These are phyloP conservation scores for Onychostruthus taczanowskii DNA, from an alignment of 2,113 vertebrate species.

Conservation along the genomic window DNA sequence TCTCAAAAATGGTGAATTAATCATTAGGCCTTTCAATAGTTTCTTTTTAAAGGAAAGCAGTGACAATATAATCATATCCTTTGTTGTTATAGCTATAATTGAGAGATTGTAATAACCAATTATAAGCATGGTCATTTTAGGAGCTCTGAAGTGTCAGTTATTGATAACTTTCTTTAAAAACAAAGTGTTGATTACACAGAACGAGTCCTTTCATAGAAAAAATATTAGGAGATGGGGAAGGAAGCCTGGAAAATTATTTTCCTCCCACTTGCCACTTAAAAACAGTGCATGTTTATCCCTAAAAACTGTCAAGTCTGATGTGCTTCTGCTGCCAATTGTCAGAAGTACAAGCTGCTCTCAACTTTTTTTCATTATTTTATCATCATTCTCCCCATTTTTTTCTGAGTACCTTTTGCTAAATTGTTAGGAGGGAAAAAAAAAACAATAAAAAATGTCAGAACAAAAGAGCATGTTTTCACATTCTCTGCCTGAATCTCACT, in stretches of 20 bases:
- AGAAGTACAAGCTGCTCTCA: slow-evolving; percentile 33
- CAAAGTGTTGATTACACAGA: slow-evolving; percentile 27
- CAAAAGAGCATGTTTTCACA: slow-evolving; percentile 37
- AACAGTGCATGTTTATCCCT: slow-evolving; percentile 46
- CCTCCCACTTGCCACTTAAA: slow-evolving; percentile 58
- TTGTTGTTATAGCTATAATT: slow-evolving; percentile 63
- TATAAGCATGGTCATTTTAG: slow-evolving; percentile 64
- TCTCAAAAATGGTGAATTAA: slow-evolving; percentile 74
- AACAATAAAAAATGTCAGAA: not conserved
- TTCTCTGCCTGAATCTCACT: not conserved
- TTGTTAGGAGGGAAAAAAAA: not conserved
- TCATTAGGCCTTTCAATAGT: slow-evolving; percentile 73
- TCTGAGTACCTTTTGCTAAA: not conserved
- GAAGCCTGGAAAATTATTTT: slow-evolving; percentile 49
- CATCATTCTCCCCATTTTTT: slow-evolving; percentile 39
- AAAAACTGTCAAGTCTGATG: slow-evolving; percentile 59
- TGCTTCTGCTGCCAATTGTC: slow-evolving; percentile 58
- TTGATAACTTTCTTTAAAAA: slow-evolving; percentile 34
- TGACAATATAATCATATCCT: slow-evolving; percentile 67
- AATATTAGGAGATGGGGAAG: slow-evolving; percentile 1
- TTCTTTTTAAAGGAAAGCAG: slow-evolving; percentile 69
- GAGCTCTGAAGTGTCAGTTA: slow-evolving; percentile 45
- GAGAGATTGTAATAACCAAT: slow-evolving; percentile 64
- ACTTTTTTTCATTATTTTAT: slow-evolving; percentile 40
- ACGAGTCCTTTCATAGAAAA: not conserved